Percentiles rank a stretch among this genome's conserved stretches.
Conservation (phyloP, 2,113 vertebrate genomes). For the Dinomys branickii region DNA sequence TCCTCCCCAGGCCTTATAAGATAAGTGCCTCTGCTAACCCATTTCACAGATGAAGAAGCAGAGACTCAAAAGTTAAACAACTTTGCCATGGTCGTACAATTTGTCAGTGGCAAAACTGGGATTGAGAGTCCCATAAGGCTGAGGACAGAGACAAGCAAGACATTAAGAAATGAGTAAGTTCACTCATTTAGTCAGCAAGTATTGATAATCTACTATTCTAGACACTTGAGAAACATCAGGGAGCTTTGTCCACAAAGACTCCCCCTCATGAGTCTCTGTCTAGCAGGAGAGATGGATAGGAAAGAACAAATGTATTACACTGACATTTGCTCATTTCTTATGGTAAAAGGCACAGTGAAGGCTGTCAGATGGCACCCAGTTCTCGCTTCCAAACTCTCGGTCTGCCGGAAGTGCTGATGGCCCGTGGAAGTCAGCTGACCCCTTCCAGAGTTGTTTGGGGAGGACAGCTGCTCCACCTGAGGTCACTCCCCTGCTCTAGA, state of each 20-base stretch:
- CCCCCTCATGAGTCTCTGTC: neutral
- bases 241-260: neutral
- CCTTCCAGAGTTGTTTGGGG: neutral
- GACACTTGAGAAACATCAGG: conserved; percentile 9
- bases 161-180: neutral
- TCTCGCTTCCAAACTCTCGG: neutral
- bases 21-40: neutral
- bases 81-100: neutral
- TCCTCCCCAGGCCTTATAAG: neutral
- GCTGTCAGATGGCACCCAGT: neutral
- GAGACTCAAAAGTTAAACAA: neutral
- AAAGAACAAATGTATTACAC: neutral
- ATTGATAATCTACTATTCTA: neutral
- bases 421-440: neutral
- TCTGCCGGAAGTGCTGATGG: neutral
- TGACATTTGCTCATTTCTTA: neutral
- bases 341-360: neutral
- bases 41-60: conserved; percentile 26
- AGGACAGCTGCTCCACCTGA: neutral
- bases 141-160: neutral
- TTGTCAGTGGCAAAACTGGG: neutral
- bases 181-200: neutral
- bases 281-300: neutral
- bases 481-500: neutral
- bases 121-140: neutral